Evolutionary conservation across 1,140 invertebrate species (phyloP).

Genomic region (Hylaeus volcanicus): DNA sequence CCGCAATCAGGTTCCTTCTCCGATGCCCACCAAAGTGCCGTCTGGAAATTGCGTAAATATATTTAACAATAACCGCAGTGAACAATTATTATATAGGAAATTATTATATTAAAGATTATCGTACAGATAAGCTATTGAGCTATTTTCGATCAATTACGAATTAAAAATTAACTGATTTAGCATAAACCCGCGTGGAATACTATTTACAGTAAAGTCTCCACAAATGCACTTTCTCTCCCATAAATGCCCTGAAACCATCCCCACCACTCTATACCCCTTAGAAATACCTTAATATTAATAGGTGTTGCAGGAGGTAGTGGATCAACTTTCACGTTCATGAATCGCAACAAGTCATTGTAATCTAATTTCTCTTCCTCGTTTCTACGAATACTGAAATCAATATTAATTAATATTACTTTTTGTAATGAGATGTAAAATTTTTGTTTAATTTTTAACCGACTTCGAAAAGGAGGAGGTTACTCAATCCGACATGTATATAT

Average conservation of each 20-base stretch:
- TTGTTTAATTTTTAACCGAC: too few relatives aligned
- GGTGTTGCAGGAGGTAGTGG: slow-evolving; percentile 80
- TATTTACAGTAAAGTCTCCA: too few relatives aligned
- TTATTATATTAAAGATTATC: background rate
- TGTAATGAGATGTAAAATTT: too few relatives aligned
- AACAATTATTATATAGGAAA: background rate
- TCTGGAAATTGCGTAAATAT: slow-evolving; percentile 65
- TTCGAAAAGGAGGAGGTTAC: too few relatives aligned
- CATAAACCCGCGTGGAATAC: too few relatives aligned
- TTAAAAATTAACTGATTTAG: too few relatives aligned
- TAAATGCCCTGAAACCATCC: too few relatives aligned
- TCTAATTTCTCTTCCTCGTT: slow-evolving; percentile 84
- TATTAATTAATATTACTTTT: background rate
- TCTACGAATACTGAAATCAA: slow-evolving; percentile 77
- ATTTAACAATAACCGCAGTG: background rate
- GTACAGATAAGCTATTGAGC: too few relatives aligned
- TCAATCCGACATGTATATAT: too few relatives aligned
- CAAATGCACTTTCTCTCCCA: too few relatives aligned
- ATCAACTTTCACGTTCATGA: slow-evolving; percentile 83
- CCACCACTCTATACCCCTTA: too few relatives aligned
- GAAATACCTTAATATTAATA: slow-evolving; percentile 80
- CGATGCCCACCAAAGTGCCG: slow-evolving; percentile 79
- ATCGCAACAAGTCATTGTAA: slow-evolving; percentile 82
- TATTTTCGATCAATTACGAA: too few relatives aligned
- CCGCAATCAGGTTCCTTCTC: slow-evolving; percentile 75